Percentiles rank a stretch among this genome's conserved stretches.
phyloP scores from a whole-genome alignment of 1,140 invertebrate genomes.

The Bombus balteatus region DNA sequence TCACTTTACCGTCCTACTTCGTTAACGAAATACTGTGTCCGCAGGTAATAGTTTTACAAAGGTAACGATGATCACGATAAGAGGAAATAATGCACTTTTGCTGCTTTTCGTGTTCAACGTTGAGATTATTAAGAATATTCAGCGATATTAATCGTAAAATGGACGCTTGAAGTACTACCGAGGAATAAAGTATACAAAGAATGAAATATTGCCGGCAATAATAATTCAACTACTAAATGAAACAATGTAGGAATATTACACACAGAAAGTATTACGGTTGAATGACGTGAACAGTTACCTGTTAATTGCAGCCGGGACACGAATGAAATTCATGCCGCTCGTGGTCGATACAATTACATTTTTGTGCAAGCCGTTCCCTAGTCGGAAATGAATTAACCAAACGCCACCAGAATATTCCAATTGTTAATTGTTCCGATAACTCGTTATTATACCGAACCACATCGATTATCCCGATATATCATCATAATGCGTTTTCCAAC shows the following conservation, averaged over 20 bases:
- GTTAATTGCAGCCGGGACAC: not conserved
- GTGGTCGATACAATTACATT: not conserved
- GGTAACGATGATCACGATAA: not conserved
- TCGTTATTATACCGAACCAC: not conserved
- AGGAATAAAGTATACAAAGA: not conserved
- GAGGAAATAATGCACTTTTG: not conserved
- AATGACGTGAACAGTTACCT: not conserved
- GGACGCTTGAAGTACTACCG: no score
- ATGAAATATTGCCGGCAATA: not conserved
- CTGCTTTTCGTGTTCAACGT: not conserved
- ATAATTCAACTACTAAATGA: not conserved
- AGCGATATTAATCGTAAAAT: not conserved
- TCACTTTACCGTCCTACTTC: not conserved
- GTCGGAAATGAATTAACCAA: slow-evolving; percentile 25
- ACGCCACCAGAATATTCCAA: not conserved
- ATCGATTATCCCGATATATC: not conserved
- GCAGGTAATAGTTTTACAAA: not conserved
- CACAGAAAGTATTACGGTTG: not conserved
- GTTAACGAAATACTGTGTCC: not conserved
- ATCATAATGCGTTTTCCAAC: not conserved
- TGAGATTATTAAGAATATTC: not conserved
- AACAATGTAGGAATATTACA: not conserved
- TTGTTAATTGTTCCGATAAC: not conserved
- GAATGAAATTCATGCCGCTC: not conserved
- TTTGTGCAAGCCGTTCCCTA: not conserved